A percentile compares a stretch with the other conserved stretches of the same genome.
These are phyloP conservation scores for Protodeltote pygarga DNA, from an alignment of 2,888 invertebrate species.

Conservation along the genomic window DNA sequence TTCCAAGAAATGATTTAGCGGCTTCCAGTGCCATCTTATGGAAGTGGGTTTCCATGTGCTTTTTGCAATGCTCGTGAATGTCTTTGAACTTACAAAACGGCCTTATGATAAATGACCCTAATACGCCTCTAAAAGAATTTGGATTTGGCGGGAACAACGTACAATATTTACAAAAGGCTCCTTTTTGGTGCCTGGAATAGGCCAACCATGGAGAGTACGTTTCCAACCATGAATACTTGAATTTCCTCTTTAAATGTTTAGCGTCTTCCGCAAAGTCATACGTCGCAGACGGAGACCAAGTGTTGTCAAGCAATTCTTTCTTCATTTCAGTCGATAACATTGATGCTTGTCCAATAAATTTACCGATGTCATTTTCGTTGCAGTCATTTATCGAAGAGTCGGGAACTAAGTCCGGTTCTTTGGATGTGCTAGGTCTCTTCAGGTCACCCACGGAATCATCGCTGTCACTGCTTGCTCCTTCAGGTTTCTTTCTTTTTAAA, in stretches of 20 bases:
- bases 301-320: conserved; percentile 6
- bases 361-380: conserved; percentile 9
- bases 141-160: conserved; percentile 27
- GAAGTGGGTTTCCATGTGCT: conserved; percentile 26
- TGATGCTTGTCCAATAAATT: conserved; percentile 8
- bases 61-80: conserved; percentile 36
- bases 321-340: conserved; percentile 3
- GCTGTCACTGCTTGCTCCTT: conserved; percentile 10
- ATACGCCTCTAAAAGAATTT: conserved; percentile 16
- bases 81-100: conserved; percentile 40
- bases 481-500: conserved; percentile 11
- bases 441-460: conserved; percentile 12
- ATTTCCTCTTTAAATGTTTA: conserved; percentile 23
- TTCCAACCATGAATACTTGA: conserved; percentile 22
- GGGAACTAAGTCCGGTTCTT: conserved; percentile 10
- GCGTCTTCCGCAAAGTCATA: too few species aligned
- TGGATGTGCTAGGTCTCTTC: conserved; percentile 8
- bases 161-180: too few species aligned
- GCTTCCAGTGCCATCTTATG: conserved; percentile 19
- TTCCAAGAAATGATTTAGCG: conserved; percentile 20
- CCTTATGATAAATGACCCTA: conserved; percentile 32
- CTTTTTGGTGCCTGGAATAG: conserved; percentile 23
- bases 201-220: conserved; percentile 19
- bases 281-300: too few species aligned
- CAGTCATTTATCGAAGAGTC: conserved; percentile 2